Evolutionary conservation across 2,113 vertebrate species (phyloP), one percentile per base, ranked within the genome.

Genomic region (Zapus hudsonius): DNA sequence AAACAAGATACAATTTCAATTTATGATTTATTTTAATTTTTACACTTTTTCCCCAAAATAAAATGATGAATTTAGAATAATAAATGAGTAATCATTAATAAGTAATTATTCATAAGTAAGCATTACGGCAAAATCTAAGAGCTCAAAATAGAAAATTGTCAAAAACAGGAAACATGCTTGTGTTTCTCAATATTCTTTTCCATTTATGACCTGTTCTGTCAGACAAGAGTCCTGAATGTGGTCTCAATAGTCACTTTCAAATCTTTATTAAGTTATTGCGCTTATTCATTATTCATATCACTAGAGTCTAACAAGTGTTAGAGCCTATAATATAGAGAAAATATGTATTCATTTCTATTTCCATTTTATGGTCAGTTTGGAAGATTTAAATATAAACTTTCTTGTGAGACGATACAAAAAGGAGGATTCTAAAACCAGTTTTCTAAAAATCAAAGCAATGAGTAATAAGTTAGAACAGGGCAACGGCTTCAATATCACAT

Each of bases 51-150:
- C 67, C 7, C 61, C 93, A 97, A 85, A 97, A 91, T 31, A 92
- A 40, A 75, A 82, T 82, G 40, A 92, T 83, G 23, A 94, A 94
- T 93, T 90, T 95, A 84, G 90, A 82, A 82, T 87, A 79, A 47
- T 23, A 75, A 93, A 83, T 52, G 61, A 75, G 82, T 84, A 81
- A 89, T 74, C 66, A 15, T 27, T 67, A 95, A 84, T 78, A 92
- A n/a, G n/a, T n/a, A n/a, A n/a, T n/a, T n/a, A n/a, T n/a, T n/a
- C n/a, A n/a, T n/a, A n/a, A n/a, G n/a, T 90, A 78, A 82, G 25
- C 33, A 72, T 75, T 87, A 40, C 10, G 33, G 57, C 40, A 93
- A 94, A 89, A 4, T 20, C 25, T 61, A 69, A 74, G 36, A 44
- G 4, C 89, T 90, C 52, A 83, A 40, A 59, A 75, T 13, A 89